Evolutionary conservation across 2,113 vertebrate genomes (phyloP).

Genomic region (Halcyon senegalensis): DNA sequence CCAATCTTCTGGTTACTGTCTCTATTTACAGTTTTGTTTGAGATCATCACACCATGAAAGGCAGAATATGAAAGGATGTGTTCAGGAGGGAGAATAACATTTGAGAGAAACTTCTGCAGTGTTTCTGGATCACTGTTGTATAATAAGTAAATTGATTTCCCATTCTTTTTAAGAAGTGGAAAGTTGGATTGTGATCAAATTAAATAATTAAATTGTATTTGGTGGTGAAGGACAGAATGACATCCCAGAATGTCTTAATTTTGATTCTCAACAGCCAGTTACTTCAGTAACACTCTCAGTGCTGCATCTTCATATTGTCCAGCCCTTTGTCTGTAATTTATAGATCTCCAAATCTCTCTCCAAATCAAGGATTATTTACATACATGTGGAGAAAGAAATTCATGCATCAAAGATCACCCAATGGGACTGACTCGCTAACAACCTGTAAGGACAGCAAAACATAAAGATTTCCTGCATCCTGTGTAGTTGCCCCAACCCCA

Average conservation of each 20-base stretch:
- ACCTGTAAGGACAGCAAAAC: not conserved
- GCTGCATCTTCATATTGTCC: not conserved
- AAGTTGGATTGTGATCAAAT: not conserved
- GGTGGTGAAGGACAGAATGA: not conserved
- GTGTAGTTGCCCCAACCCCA: not conserved
- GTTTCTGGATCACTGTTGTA: not conserved
- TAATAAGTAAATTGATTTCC: not conserved
- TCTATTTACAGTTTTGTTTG: not conserved
- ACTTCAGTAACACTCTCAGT: not conserved
- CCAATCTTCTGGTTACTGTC: not conserved
- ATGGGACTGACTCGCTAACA: not conserved
- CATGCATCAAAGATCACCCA: not conserved
- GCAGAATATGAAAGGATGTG: not conserved
- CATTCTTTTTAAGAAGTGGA: not conserved
- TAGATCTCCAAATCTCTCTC: not conserved
- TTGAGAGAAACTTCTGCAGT: not conserved
- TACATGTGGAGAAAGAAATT: not conserved
- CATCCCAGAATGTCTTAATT: not conserved
- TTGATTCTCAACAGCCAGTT: not conserved
- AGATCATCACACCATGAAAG: not conserved
- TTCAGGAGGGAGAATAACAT: not conserved
- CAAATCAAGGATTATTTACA: not conserved
- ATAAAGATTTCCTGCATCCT: not conserved
- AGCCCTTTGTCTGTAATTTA: not conserved
- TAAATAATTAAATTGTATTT: constrained; percentile 18